phyloP scores from a whole-genome alignment of 2,113 vertebrate species.

The Lasiurus cinereus region DNA sequence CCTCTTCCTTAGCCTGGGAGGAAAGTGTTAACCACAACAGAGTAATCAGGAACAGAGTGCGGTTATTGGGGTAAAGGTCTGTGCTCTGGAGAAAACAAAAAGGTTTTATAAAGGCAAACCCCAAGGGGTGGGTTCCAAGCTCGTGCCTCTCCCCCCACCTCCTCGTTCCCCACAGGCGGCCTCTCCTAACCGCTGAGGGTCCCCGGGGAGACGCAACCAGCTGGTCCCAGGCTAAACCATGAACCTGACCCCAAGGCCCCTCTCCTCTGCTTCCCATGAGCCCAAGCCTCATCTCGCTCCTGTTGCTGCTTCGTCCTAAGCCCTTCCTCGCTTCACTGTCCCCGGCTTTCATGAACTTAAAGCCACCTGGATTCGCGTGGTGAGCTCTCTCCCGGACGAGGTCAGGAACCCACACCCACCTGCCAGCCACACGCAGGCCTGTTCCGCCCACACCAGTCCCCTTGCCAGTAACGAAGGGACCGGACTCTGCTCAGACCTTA shows the following conservation, averaged over 20 bases:
- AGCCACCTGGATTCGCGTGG: no score
- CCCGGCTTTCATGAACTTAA: not conserved
- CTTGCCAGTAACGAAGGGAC: not conserved
- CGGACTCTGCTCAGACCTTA: not conserved
- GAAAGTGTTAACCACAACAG: no score
- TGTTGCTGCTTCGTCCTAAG: not conserved
- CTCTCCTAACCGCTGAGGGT: not conserved
- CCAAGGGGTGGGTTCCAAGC: no score
- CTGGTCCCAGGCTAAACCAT: not conserved
- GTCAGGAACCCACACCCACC: not conserved
- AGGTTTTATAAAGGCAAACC: no score
- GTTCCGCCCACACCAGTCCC: not conserved
- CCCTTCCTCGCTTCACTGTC: not conserved
- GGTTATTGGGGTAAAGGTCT: no score
- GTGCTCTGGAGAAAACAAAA: no score
- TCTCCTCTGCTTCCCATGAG: not conserved
- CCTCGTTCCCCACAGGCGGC: no score
- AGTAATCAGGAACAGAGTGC: no score
- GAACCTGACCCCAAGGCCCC: not conserved
- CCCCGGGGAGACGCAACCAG: not conserved
- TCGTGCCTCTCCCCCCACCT: no score
- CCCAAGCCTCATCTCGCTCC: not conserved
- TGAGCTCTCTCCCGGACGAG: not conserved
- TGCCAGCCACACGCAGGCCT: not conserved
- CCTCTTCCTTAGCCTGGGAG: no score